These are phyloP conservation scores for Carassius gibelio DNA, from an alignment of 2,113 vertebrate genomes.

Conservation along the genomic window DNA sequence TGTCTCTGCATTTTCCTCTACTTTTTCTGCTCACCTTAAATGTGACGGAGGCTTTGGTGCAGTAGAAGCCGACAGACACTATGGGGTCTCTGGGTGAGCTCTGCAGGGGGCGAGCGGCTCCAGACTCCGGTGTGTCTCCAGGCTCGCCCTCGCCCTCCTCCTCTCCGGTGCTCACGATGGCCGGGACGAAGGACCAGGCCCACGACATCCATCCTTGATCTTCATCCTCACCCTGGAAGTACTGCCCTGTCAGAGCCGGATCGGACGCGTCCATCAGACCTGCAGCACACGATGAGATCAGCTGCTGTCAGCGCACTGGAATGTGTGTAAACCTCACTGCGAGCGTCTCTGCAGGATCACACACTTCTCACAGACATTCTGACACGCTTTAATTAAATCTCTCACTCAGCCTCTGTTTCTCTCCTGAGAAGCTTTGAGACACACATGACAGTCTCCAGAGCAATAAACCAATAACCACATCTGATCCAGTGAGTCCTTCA, in stretches of 20 bases:
- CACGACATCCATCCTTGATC: conserved; percentile 96
- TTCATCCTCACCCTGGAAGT: conserved; percentile 78
- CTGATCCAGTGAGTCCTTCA: neutral
- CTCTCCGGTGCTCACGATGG: conserved; percentile 85
- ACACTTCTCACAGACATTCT: neutral
- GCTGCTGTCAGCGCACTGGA: conserved; percentile 75
- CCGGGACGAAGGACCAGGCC: conserved; percentile 97
- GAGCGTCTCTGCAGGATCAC: too few relatives aligned
- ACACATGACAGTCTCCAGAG: too few relatives aligned
- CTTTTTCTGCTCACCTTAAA: conserved; percentile 80
- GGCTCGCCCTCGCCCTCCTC: conserved; percentile 63
- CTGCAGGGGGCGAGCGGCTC: conserved; percentile 72
- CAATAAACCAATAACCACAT: too few relatives aligned
- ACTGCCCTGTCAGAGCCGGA: conserved; percentile 80
- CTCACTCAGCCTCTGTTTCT: conserved; percentile 63
- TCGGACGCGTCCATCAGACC: conserved; percentile 78
- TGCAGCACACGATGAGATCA: conserved; percentile 68
- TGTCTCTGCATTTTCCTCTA: too few relatives aligned
- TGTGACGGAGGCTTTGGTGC: conserved; percentile 92
- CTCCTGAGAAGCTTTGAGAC: conserved; percentile 55
- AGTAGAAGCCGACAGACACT: conserved; percentile 93
- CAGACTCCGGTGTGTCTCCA: conserved; percentile 70
- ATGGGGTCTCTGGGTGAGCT: conserved; percentile 86
- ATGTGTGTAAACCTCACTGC: conserved; percentile 49
- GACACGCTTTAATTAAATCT: conserved; percentile 78